Conservation (phyloP, 2,797 vertebrate species). For the Babyrousa celebensis region DNA sequence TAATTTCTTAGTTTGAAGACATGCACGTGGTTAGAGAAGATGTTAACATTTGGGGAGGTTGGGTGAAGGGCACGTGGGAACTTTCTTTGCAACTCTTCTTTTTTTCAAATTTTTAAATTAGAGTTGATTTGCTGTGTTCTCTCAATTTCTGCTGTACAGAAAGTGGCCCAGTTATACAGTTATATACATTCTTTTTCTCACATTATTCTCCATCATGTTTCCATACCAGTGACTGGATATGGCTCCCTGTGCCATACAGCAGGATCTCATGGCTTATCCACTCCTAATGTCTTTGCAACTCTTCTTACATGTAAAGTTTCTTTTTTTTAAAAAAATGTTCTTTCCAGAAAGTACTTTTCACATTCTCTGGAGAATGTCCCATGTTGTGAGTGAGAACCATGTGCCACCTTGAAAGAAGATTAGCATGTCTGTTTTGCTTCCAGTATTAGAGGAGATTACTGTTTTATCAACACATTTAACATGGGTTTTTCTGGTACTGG, state of each 20-base stretch:
- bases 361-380: not conserved
- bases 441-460: not conserved
- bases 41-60: not conserved
- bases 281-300: too few relatives aligned
- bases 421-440: not conserved
- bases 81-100: not conserved
- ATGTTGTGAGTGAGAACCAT: not conserved
- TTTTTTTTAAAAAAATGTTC: too few relatives aligned
- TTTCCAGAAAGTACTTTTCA: not conserved
- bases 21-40: not conserved
- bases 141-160: too few relatives aligned
- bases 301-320: too few relatives aligned
- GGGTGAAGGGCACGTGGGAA: not conserved
- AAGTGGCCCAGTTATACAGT: too few relatives aligned
- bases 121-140: too few relatives aligned
- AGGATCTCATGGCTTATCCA: too few relatives aligned
- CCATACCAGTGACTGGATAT: too few relatives aligned
- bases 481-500: not conserved
- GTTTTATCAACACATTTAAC: not conserved
- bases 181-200: too few relatives aligned
- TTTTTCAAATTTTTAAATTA: not conserved
- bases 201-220: too few relatives aligned
- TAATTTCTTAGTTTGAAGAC: not conserved
- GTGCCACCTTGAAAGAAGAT: conserved; percentile 29
- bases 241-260: too few relatives aligned